These are phyloP conservation scores for Thecocarcelia acutangulata DNA, from an alignment of 2,888 invertebrate genomes.

Conservation along the genomic window DNA sequence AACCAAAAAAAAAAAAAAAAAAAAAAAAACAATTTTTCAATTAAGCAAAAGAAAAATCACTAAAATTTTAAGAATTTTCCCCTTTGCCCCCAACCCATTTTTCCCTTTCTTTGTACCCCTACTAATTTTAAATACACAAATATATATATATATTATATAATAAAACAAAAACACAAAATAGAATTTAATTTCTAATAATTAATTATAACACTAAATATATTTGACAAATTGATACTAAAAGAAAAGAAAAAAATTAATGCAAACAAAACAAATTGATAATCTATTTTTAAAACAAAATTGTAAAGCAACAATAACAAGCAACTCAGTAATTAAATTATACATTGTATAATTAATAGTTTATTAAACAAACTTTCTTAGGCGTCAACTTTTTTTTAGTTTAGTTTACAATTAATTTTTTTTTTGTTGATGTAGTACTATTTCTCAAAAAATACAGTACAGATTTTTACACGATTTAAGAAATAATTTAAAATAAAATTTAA, in stretches of 20 bases:
- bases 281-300: slow-evolving; percentile 69
- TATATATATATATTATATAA: slow-evolving; percentile 44
- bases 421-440: neutral
- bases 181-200: slow-evolving; percentile 57
- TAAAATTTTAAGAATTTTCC: slow-evolving; percentile 64
- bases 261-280: slow-evolving; percentile 65
- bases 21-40: slow-evolving; percentile 61
- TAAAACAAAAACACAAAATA: slow-evolving; percentile 59
- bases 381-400: neutral
- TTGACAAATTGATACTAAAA: slow-evolving; percentile 58
- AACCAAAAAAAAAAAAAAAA: slow-evolving; percentile 52
- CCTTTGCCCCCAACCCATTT: slow-evolving; percentile 24
- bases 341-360: slow-evolving; percentile 51
- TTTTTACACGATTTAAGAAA: no score
- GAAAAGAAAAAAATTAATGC: slow-evolving; percentile 66
- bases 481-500: no score
- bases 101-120: slow-evolving; percentile 18
- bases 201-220: slow-evolving; percentile 55
- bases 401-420: slow-evolving; percentile 28
- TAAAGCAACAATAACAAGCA: slow-evolving; percentile 57
- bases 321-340: slow-evolving; percentile 74
- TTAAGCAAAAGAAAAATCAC: slow-evolving; percentile 48
- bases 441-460: no score
- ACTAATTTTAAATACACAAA: slow-evolving; percentile 65
- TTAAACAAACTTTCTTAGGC: neutral